phyloP scores from a whole-genome alignment of 35 echinoderm and acorn worm genomes.

The Amphiura filiformis region DNA sequence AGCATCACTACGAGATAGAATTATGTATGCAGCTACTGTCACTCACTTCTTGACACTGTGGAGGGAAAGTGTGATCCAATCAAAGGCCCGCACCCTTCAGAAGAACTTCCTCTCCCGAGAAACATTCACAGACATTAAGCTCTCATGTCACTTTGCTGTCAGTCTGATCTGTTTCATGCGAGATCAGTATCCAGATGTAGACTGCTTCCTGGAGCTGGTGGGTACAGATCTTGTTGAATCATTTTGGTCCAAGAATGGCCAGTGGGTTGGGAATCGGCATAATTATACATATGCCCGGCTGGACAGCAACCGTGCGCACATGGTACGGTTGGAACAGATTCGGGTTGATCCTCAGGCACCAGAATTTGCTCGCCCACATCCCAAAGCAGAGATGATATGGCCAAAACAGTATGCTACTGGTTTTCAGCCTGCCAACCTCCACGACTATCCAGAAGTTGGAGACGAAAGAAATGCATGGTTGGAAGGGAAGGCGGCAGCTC shows the following conservation, averaged over 20 bases:
- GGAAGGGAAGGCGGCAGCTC: not conserved
- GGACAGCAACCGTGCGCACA: not conserved
- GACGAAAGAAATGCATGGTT: not conserved
- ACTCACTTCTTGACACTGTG: too few relatives aligned
- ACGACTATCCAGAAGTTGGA: not conserved
- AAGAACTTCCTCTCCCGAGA: not conserved
- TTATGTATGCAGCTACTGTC: too few relatives aligned
- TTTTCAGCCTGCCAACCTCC: not conserved
- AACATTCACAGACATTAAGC: not conserved
- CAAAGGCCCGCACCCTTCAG: not conserved
- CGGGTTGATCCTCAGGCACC: not conserved
- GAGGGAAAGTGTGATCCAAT: too few relatives aligned
- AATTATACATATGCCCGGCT: not conserved
- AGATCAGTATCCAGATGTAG: not conserved
- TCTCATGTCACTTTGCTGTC: not conserved
- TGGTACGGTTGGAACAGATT: not conserved
- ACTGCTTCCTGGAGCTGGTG: not conserved
- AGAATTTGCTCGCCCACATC: not conserved
- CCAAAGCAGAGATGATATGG: not conserved
- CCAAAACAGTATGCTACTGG: not conserved
- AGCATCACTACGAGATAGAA: too few relatives aligned
- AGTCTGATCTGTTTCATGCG: conserved; percentile 6
- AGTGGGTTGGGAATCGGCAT: not conserved
- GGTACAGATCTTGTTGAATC: not conserved
- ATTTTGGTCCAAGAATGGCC: not conserved